Evolutionary conservation across 2,888 invertebrate species (phyloP), one percentile per base, ranked within the genome.

Genomic region (Pyralis farinalis): DNA sequence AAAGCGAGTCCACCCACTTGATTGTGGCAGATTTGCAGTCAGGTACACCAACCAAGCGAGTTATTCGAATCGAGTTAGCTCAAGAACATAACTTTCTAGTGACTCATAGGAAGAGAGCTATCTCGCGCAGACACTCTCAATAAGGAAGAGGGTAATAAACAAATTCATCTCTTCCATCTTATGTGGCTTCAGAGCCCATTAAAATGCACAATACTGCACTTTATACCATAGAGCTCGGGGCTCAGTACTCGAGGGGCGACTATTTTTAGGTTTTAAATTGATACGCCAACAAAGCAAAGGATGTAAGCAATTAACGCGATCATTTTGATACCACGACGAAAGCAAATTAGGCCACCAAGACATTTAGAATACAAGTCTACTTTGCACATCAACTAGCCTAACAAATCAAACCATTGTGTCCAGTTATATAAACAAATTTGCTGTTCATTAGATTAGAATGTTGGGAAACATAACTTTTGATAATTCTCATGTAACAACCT

Each of bases 71-170:
- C 77, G 73, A 83, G 75, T 84, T 79, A 76, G 72, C 71, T 71
- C 69, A 73, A 78, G 82, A 81, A 79, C 80, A 85, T 86, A 63
- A 81, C 86, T 88, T 87, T 86, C 87, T 86, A 86, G 79, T 88
- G 87, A 88, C 70, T 88, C 87, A 88, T 85, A 86, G 87, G 87
- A 88, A 86, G 87, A 83, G 84, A 84, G 82, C 83, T 82, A 87
- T 87, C 86, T 82, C 65, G 74, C 70, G 59, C 87, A 86, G 86
- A 86, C 87, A 84, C 69, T 85, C 85, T 86, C 88, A 87, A 88
- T 88, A 85, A 88, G 88, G 88, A 88, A 87, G 87, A 80, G 82
- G 80, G 84, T 78, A 88, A 88, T 88, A 87, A 88, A 87, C 85
- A 84, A 87, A 87, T 85, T 86, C 88, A 86, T 85, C 86, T 86